A percentile compares a stretch with the other conserved stretches of the same genome.
Evolutionary conservation across 2,888 invertebrate genomes (phyloP).

Genomic region (Orthosia incerta): DNA sequence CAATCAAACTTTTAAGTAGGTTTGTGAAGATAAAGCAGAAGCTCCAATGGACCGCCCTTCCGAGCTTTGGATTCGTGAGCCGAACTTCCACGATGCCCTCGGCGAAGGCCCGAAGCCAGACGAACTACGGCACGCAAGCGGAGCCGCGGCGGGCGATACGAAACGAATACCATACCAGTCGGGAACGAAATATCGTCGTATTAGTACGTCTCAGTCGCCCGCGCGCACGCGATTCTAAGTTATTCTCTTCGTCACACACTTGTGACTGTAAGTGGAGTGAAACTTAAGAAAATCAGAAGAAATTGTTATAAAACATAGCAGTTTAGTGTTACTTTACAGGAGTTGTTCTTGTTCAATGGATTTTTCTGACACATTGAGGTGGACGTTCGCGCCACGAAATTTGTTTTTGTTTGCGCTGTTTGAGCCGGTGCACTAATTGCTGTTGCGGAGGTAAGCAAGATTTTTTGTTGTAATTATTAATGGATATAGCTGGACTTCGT

Average conservation of each 20-base stretch:
- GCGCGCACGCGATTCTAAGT: conserved; percentile 74
- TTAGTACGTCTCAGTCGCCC: conserved; percentile 76
- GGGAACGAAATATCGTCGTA: conserved; percentile 74
- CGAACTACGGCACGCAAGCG: conserved; percentile 55
- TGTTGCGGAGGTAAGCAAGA: conserved; percentile 85
- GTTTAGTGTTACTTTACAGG: conserved; percentile 59
- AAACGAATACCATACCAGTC: conserved; percentile 75
- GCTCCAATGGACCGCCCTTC: conserved; percentile 65
- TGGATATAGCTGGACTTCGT: conserved; percentile 64
- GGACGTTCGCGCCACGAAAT: conserved; percentile 71
- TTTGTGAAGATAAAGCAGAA: conserved; percentile 68
- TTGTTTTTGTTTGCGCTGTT: conserved; percentile 80
- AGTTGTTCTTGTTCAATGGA: conserved; percentile 63
- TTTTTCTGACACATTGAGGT: conserved; percentile 68
- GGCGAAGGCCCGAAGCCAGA: conserved; percentile 55
- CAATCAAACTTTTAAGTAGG: conserved; percentile 68
- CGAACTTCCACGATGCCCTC: conserved; percentile 59
- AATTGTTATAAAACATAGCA: conserved; percentile 63
- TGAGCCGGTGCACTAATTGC: conserved; percentile 84
- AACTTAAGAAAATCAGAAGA: conserved; percentile 73
- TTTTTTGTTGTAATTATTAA: conserved; percentile 75
- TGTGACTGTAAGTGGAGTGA: conserved; percentile 87
- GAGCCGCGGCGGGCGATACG: conserved; percentile 40
- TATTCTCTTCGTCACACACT: conserved; percentile 84
- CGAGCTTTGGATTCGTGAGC: conserved; percentile 56